Conservation (phyloP, 2,888 invertebrate species). For the Andrena chrysosceles region DNA sequence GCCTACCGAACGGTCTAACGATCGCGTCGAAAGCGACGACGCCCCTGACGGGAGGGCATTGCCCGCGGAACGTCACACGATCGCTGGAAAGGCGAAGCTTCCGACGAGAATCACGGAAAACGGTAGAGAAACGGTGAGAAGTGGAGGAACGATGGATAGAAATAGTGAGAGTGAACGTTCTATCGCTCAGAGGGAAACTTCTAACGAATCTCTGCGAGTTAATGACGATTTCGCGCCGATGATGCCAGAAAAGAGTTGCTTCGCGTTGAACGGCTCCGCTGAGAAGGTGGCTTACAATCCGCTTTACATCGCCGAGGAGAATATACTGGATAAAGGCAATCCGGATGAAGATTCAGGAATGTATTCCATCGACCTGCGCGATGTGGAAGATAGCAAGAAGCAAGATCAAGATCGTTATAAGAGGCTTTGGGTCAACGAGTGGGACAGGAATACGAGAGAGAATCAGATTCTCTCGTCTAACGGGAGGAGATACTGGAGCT, state of each 20-base stretch:
- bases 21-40: constrained; percentile 1
- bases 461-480: constrained; percentile 63
- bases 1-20: background rate
- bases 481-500: constrained; percentile 72
- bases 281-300: constrained; percentile 41
- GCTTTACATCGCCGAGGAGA: constrained; percentile 6
- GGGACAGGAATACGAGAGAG: constrained; percentile 20
- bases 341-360: constrained; percentile 74
- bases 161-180: too few relatives aligned
- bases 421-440: constrained; percentile 52
- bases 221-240: background rate
- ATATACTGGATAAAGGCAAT: background rate
- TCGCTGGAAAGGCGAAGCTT: background rate
- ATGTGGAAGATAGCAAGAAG: constrained; percentile 44
- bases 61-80: background rate
- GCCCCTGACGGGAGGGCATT: background rate
- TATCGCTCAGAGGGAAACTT: background rate
- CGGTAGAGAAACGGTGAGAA: background rate
- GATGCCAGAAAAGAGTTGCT: background rate
- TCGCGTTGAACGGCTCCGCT: background rate
- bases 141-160: background rate
- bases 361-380: constrained; percentile 72
- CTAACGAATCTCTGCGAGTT: background rate
- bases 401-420: constrained; percentile 25
- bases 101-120: background rate